phyloP scores from a whole-genome alignment of 2,113 vertebrate species.

The Tretioscincus oriximinensis region DNA sequence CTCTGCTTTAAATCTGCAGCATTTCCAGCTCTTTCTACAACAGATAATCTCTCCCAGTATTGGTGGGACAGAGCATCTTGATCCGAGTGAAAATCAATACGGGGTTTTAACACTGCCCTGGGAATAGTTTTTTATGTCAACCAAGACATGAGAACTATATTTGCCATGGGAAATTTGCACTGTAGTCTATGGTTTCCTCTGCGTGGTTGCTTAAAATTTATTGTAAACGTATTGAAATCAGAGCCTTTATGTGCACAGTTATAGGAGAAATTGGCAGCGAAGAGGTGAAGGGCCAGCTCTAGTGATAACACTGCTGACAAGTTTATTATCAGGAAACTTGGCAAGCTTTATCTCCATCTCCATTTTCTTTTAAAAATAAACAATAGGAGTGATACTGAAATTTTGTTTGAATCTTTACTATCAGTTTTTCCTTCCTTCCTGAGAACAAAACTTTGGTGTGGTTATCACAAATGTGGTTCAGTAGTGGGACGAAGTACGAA shows the following conservation, averaged over 20 bases:
- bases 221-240: conserved; percentile 39
- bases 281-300: too few relatives aligned
- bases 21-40: neutral
- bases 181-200: conserved; percentile 25
- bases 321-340: too few relatives aligned
- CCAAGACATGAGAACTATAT: conserved; percentile 35
- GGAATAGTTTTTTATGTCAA: conserved; percentile 30
- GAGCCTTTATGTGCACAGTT: conserved; percentile 4
- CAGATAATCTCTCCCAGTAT: neutral
- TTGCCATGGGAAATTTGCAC: conserved; percentile 35
- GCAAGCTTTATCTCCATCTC: conserved; percentile 10
- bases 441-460: too few relatives aligned
- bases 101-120: conserved; percentile 19
- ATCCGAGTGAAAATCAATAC: conserved; percentile 31
- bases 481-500: too few relatives aligned
- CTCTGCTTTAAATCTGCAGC: neutral
- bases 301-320: too few relatives aligned
- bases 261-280: neutral
- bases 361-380: conserved; percentile 7
- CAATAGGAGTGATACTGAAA: neutral
- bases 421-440: too few relatives aligned
- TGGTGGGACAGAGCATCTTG: neutral
- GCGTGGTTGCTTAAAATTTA: conserved; percentile 15
- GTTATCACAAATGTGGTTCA: too few relatives aligned
- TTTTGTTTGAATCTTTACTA: too few relatives aligned